A percentile compares a stretch with the other conserved stretches of the same genome.
Conservation (phyloP, 2,888 invertebrate genomes). For the Tortricodes alternella region DNA sequence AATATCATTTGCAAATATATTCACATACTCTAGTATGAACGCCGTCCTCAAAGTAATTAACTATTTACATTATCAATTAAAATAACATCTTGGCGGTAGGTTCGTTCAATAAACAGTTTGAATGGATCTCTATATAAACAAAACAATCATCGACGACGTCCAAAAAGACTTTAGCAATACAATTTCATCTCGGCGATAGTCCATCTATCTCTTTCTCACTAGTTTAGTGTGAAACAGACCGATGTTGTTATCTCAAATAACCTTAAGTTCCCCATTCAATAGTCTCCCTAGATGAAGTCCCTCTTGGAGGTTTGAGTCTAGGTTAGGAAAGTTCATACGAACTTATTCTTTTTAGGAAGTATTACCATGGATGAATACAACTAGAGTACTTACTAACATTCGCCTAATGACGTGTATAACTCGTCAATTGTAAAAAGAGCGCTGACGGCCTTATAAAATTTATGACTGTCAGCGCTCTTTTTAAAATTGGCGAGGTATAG, state of each 20-base stretch:
- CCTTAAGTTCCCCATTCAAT: background rate
- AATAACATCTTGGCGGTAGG: conserved; percentile 21
- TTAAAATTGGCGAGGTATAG: too few species aligned
- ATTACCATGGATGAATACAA: too few species aligned
- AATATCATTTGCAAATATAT: conserved; percentile 63
- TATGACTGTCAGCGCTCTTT: too few species aligned
- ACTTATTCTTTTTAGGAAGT: too few species aligned
- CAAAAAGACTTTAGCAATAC: background rate
- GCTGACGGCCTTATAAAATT: too few species aligned
- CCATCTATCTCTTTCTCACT: background rate
- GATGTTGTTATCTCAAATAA: background rate
- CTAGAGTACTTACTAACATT: too few species aligned
- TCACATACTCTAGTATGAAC: conserved; percentile 46
- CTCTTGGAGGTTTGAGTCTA: background rate
- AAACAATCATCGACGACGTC: conserved; percentile 10
- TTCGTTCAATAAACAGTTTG: conserved; percentile 11
- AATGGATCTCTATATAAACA: background rate
- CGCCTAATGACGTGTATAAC: too few species aligned
- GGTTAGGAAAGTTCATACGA: background rate
- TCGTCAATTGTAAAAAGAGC: too few species aligned
- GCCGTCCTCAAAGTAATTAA: conserved; percentile 48
- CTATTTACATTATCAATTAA: conserved; percentile 26
- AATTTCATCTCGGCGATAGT: background rate
- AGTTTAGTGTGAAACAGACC: background rate
- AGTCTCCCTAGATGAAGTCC: background rate